These are phyloP conservation scores for Ephydatia muelleri DNA, from an alignment of 37 sponge, comb jelly and placozoan genomes.

Conservation along the genomic window DNA sequence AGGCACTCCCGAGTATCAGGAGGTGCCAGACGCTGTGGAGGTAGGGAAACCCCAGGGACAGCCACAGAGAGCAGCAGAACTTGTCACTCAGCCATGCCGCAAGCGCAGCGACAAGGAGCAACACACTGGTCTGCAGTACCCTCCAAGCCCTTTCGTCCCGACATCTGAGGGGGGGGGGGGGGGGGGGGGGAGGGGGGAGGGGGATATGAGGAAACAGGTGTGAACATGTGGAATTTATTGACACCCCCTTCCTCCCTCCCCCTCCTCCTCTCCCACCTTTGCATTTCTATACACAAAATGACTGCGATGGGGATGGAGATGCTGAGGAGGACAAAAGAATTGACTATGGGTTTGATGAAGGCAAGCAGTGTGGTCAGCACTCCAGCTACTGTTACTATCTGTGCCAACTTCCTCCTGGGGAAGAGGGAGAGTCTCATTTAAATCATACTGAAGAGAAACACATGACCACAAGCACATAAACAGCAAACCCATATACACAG, in stretches of 20 bases:
- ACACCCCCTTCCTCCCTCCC: too few relatives aligned
- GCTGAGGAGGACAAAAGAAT: constrained; percentile 8
- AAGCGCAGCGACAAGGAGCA: constrained; percentile 1
- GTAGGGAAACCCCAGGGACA: constrained; percentile 25
- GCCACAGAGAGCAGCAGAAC: constrained; percentile 15
- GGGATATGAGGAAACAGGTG: background rate
- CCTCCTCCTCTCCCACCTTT: too few relatives aligned
- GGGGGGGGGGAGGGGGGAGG: too few relatives aligned
- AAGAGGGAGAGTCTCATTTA: background rate
- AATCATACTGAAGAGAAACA: too few relatives aligned
- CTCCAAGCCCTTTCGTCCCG: background rate
- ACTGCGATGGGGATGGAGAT: background rate
- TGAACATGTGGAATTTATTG: too few relatives aligned
- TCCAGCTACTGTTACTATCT: background rate
- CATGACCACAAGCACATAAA: too few relatives aligned
- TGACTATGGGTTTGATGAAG: constrained; percentile 4
- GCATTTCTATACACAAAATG: background rate
- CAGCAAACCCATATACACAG: too few relatives aligned
- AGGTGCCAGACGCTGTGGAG: constrained; percentile 31
- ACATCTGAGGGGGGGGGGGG: constrained; percentile 8
- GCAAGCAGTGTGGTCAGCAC: background rate
- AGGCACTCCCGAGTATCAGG: background rate
- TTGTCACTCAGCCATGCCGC: constrained; percentile 11
- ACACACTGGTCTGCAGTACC: background rate
- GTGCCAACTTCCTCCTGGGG: background rate